Base-by-base conservation (phyloP, 1,140 invertebrate genomes). In the Diabrotica virgifera region DNA sequence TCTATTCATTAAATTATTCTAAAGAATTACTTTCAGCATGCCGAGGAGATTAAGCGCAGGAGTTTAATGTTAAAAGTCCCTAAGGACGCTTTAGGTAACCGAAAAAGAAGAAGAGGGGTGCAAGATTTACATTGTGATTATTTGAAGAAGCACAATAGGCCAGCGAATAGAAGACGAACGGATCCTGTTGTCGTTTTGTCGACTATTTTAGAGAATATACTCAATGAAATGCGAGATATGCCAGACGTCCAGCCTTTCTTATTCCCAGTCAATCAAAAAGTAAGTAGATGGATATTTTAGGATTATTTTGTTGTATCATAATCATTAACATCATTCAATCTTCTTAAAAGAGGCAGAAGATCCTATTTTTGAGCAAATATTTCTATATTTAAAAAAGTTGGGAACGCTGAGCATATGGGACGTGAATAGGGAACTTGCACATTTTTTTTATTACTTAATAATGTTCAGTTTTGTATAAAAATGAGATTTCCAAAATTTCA, bases 131-230 rank as follows among this genome's bases (percentile, higher is more conserved):
- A 95, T 65, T 96, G 93, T 79, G 96, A 99, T 82, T 99, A 98
- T 75, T 80, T 98, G 0, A 95, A 96, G 72, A 88, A 90, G 61
- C 92, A 93, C 13, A 88, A 90, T 52, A 88, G 92, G 70, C 90
- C 93, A 0, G 93, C 94, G 0, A 97, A 99, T 78, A 82, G 98
- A 36, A 83, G 95, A n/a, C 83, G 97, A 59, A 97, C 97, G 0
- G 96, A 99, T 82, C 97, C 97, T 0, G 87, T 98, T 0, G 95
- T 99, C 9, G 95, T 96, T 0, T 81, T 99, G 67, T 94, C 94
- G 0, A 94, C 92, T 0, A 90, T 98, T 62, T 82, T 99, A 50
- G 96, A 98, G 78, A 87, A 88, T 12, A 96, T 99, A 66, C 80
- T 98, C 0, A 97, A 96, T 74, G 95, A 98, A 76, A 90, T 99